A percentile compares a stretch with the other conserved stretches of the same genome.
Conservation (phyloP, 1,140 invertebrate species). For the Dinothrombium tinctorium region DNA sequence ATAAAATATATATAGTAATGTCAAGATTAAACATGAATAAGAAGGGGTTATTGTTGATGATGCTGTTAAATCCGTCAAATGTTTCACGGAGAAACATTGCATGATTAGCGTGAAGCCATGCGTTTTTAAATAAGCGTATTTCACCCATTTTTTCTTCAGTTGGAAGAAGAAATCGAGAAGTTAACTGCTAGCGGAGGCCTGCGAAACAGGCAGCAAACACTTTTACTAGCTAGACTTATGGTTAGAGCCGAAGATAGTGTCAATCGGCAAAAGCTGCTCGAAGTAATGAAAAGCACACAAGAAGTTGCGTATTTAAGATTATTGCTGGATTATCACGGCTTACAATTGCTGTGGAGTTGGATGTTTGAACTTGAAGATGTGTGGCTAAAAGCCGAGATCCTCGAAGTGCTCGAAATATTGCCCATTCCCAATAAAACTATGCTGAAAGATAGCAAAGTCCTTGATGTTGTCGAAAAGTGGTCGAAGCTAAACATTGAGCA, state of each 20-base stretch:
- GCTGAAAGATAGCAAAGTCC: conserved; percentile 67
- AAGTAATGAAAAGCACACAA: conserved; percentile 35
- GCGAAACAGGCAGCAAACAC: conserved; percentile 62
- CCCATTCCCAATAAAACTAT: conserved; percentile 81
- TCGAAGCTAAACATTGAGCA: no score
- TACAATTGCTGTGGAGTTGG: conserved; percentile 69
- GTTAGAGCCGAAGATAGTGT: conserved; percentile 58
- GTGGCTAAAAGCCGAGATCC: conserved; percentile 15
- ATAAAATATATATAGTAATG: no score
- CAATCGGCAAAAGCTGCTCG: conserved; percentile 35
- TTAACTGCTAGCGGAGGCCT: conserved; percentile 39
- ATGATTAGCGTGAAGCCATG: no score
- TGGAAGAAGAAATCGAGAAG: conserved; percentile 31
- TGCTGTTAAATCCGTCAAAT: no score
- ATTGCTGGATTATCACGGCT: conserved; percentile 81
- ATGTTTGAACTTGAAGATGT: conserved; percentile 38
- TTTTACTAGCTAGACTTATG: conserved; percentile 67
- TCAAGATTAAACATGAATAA: not conserved
- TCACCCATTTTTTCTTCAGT: conserved; percentile 4
- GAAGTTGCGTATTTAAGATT: conserved; percentile 32
- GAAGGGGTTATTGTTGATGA: no score
- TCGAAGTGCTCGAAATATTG: conserved; percentile 31
- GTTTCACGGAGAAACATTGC: no score
- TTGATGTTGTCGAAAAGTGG: conserved; percentile 51
- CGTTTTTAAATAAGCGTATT: not conserved